Conservation (phyloP, 2,888 invertebrate species). For the Conistra vaccinii region DNA sequence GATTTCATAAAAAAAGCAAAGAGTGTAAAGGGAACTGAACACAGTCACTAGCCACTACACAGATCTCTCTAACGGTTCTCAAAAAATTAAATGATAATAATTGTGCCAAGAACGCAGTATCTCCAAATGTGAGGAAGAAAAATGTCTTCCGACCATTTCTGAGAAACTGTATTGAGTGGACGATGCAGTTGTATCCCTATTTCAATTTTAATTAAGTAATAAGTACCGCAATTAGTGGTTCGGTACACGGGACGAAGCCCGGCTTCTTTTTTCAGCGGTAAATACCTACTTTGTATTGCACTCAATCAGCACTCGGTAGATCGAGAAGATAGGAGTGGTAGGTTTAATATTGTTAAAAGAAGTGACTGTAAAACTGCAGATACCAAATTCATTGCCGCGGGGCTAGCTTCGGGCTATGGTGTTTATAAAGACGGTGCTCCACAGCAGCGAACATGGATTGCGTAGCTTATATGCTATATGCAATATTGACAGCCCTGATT, state of each 20-base stretch:
- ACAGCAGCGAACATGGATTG: neutral
- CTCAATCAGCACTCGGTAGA: constrained; percentile 31
- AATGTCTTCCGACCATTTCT: constrained; percentile 48
- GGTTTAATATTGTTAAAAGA: constrained; percentile 29
- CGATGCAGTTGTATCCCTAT: constrained; percentile 43
- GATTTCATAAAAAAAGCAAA: too few species aligned
- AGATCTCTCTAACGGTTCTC: too few species aligned
- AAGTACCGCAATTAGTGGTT: constrained; percentile 48
- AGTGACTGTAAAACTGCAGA: neutral
- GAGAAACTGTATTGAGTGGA: constrained; percentile 48
- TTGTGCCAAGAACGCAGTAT: constrained; percentile 32
- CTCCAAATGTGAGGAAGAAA: constrained; percentile 46
- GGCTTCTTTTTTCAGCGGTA: constrained; percentile 21
- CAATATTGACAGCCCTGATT: too few species aligned
- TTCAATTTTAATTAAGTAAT: constrained; percentile 68
- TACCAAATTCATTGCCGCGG: neutral
- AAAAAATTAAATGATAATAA: constrained; percentile 40
- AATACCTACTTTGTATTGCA: constrained; percentile 11
- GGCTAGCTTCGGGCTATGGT: neutral
- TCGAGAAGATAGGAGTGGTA: constrained; percentile 18
- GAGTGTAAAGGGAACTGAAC: too few species aligned
- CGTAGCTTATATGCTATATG: too few species aligned
- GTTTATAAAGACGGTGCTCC: constrained; percentile 3
- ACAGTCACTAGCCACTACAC: too few species aligned
- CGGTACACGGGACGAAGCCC: constrained; percentile 1